Percentiles rank a stretch among this genome's conserved stretches.
These are phyloP conservation scores for Stichodactyla helianthus DNA, from an alignment of 64 coral and sea anemone genomes.

Conservation along the genomic window DNA sequence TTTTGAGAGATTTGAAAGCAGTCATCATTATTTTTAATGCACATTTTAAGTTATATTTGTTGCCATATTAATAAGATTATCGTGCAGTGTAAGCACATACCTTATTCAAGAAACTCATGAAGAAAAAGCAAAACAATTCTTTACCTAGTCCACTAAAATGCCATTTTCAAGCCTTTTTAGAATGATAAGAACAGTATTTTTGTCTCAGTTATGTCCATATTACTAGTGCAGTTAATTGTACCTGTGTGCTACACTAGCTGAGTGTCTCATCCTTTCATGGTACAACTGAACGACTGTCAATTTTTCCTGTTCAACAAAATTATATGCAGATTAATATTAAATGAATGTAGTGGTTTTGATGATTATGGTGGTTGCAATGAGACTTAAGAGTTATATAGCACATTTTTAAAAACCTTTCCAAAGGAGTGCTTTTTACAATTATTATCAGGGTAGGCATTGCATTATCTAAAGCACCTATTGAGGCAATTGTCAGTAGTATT, in stretches of 20 bases:
- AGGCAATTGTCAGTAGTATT: too few relatives aligned
- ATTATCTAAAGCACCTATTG: too few relatives aligned
- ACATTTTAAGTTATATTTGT: background rate
- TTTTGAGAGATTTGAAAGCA: background rate
- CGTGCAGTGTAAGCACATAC: too few relatives aligned
- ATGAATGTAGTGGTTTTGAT: background rate
- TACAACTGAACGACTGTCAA: constrained; percentile 91
- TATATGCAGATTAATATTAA: background rate
- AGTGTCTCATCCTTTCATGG: constrained; percentile 30
- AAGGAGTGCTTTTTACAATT: too few relatives aligned
- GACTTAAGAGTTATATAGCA: too few relatives aligned
- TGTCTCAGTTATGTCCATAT: background rate
- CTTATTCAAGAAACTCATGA: too few relatives aligned
- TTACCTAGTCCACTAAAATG: too few relatives aligned
- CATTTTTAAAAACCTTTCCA: too few relatives aligned
- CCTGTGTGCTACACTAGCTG: background rate
- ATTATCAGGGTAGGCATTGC: too few relatives aligned
- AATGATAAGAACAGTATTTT: too few relatives aligned
- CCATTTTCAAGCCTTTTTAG: too few relatives aligned
- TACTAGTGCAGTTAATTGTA: background rate
- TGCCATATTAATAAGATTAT: background rate
- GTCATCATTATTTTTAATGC: background rate
- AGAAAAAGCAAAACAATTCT: too few relatives aligned
- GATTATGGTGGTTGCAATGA: background rate
- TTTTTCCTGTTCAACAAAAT: constrained; percentile 54